Conservation (phyloP, 2,888 invertebrate species). For the Abrostola triplasia region DNA sequence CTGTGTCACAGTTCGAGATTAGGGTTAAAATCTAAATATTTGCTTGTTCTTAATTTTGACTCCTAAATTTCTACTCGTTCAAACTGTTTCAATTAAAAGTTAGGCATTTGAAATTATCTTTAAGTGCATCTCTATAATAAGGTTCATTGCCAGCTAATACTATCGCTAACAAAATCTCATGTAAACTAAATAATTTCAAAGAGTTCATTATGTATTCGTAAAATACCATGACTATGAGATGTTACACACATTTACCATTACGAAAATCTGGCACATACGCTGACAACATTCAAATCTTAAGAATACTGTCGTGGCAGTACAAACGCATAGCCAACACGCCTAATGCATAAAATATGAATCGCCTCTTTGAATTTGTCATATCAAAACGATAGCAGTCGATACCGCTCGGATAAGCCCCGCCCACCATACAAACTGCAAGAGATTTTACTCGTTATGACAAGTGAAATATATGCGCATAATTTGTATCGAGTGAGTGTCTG, state of each 20-base stretch:
- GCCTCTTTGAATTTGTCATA: slow-evolving; percentile 83
- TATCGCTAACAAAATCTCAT: no score
- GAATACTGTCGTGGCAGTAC: slow-evolving; percentile 55
- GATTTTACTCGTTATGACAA: slow-evolving; percentile 73
- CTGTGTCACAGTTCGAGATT: slow-evolving; percentile 33
- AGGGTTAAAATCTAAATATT: slow-evolving; percentile 30
- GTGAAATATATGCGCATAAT: slow-evolving; percentile 72
- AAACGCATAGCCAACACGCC: slow-evolving; percentile 67
- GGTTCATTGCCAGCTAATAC: no score
- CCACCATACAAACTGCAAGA: slow-evolving; percentile 63
- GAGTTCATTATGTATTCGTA: not conserved
- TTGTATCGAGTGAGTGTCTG: slow-evolving; percentile 62
- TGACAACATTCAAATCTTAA: slow-evolving; percentile 52
- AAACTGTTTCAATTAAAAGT: not conserved
- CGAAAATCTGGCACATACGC: slow-evolving; percentile 32
- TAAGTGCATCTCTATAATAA: no score
- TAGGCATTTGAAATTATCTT: no score
- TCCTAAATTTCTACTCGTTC: not conserved
- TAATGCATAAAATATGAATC: slow-evolving; percentile 85
- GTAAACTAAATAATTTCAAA: slow-evolving; percentile 18
- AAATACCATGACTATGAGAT: slow-evolving; percentile 18
- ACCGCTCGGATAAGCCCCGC: slow-evolving; percentile 68
- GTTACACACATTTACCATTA: slow-evolving; percentile 14
- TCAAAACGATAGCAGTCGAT: slow-evolving; percentile 74
- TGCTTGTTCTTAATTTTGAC: slow-evolving; percentile 11